Base-by-base conservation (phyloP, 2,797 vertebrate genomes). In the Clarias laeviceps region DNA sequence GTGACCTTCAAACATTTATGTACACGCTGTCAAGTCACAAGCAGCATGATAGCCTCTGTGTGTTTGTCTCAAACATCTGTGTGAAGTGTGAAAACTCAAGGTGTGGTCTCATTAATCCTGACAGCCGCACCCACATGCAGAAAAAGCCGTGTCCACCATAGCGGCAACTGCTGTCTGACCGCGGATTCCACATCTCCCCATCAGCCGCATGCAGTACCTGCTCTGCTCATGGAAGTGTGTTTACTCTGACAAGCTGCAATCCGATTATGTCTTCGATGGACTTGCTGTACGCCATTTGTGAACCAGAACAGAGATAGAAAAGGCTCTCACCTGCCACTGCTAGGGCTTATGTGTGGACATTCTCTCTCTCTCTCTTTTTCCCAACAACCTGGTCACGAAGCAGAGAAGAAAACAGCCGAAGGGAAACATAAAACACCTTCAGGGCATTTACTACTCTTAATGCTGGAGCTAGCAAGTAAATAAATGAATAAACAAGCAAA, bases 51-150 rank as follows among this genome's bases (percentile, higher is more conserved):
- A 40, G 57, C 57, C 57, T 66, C 69, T 69, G 54, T 24, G 83
- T 24, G 83, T 70, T 78, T 62, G 80, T 56, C 70, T 74, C 64
- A 86, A 86, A 86, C 81, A 86, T 86, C 85, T 83, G 85, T 69
- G 66, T 80, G 74, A 80, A 83, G 82, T 84, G 85, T 86, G 81
- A 86, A 83, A 83, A 79, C 78, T 50, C 74, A 32, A 76, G 45
- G 72, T 76, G 85, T 86, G 80, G 82, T 82, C 80, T 86, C 72
- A 86, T 86, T 83, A 86, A 69, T 72, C 66, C 62, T 68, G 65
- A 82, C 34, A 37, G 57, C 69, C 59, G 22, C 80, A 29, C 73
- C 64, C 65, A 57, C 40, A 37, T 27, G 29, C 17, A 80, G 56
- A 85, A 45, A 50, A 80, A 85, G 27, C 37, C 37, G 29, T 69